phyloP scores from a whole-genome alignment of 2,888 invertebrate species.

The Spatulosminthurus flaviceps region DNA sequence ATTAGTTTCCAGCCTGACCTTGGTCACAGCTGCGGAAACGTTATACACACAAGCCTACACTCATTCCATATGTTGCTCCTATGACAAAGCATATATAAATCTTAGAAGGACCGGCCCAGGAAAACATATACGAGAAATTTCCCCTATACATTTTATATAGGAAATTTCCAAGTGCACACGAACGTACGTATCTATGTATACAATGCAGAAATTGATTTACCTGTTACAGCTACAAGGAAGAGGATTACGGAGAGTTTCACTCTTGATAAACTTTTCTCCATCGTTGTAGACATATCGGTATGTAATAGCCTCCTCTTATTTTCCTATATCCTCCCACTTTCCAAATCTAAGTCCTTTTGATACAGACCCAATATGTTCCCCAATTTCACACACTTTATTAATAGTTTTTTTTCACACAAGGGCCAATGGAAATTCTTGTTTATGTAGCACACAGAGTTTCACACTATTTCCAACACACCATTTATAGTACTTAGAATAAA shows the following conservation, averaged over 20 bases:
- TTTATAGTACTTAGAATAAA: too few relatives aligned
- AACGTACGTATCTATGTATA: not conserved
- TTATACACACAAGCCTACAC: too few relatives aligned
- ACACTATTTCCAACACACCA: too few relatives aligned
- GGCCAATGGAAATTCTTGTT: too few relatives aligned
- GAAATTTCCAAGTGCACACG: too few relatives aligned
- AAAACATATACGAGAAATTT: too few relatives aligned
- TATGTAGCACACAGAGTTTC: too few relatives aligned
- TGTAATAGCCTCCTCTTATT: not conserved
- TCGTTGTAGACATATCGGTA: not conserved
- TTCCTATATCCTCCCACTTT: not conserved
- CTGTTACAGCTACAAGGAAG: slow-evolving; percentile 28
- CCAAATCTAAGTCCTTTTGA: not conserved
- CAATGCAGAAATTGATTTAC: slow-evolving; percentile 41
- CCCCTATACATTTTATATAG: too few relatives aligned
- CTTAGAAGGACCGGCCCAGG: too few relatives aligned
- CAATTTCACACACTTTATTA: not conserved
- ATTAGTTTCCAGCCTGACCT: not conserved
- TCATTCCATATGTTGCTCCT: too few relatives aligned
- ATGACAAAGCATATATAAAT: too few relatives aligned
- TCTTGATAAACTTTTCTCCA: slow-evolving; percentile 42
- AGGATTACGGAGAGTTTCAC: slow-evolving; percentile 33
- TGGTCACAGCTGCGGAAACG: slow-evolving; percentile 4
- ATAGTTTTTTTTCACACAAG: too few relatives aligned
- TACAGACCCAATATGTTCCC: not conserved